phyloP scores from a whole-genome alignment of 37 sponge, comb jelly and placozoan species.

The Lycopodina hypogea region DNA sequence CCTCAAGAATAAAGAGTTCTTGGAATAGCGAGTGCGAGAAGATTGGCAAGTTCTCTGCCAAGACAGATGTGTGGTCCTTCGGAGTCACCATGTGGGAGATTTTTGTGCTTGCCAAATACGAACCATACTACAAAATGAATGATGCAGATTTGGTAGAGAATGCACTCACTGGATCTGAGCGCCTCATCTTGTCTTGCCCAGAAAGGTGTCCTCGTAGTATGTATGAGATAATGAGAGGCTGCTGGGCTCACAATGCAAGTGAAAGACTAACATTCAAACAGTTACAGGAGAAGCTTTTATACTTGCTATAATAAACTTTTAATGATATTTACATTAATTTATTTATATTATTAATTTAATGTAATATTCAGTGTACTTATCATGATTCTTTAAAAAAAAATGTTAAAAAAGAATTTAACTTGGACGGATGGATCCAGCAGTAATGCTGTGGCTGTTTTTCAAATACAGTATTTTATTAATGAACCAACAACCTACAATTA shows the following conservation, averaged over 20 bases:
- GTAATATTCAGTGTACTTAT: too few species aligned
- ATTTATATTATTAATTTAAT: too few species aligned
- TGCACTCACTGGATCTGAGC: slow-evolving; percentile 17
- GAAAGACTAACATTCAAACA: slow-evolving; percentile 49
- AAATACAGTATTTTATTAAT: too few species aligned
- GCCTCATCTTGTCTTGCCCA: slow-evolving; percentile 22
- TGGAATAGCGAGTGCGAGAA: too few species aligned
- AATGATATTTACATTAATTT: too few species aligned
- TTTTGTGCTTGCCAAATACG: slow-evolving; percentile 40
- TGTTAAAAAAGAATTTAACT: too few species aligned
- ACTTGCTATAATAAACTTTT: too few species aligned
- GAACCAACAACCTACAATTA: too few species aligned
- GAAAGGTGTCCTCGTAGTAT: slow-evolving; percentile 36
- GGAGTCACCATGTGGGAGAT: slow-evolving; percentile 81
- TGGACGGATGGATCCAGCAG: too few species aligned
- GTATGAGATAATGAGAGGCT: slow-evolving; percentile 56
- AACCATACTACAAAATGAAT: slow-evolving; percentile 46
- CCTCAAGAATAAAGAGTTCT: not conserved
- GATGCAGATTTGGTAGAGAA: slow-evolving; percentile 63
- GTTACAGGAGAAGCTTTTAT: not conserved
- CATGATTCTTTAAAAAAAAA: too few species aligned
- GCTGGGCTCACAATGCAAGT: slow-evolving; percentile 44
- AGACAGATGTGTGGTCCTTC: slow-evolving; percentile 76
- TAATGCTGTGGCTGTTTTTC: too few species aligned
- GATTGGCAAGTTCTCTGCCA: slow-evolving; percentile 65